Conservation (phyloP, 2,797 vertebrate genomes). For the Lagorchestes hirsutus region DNA sequence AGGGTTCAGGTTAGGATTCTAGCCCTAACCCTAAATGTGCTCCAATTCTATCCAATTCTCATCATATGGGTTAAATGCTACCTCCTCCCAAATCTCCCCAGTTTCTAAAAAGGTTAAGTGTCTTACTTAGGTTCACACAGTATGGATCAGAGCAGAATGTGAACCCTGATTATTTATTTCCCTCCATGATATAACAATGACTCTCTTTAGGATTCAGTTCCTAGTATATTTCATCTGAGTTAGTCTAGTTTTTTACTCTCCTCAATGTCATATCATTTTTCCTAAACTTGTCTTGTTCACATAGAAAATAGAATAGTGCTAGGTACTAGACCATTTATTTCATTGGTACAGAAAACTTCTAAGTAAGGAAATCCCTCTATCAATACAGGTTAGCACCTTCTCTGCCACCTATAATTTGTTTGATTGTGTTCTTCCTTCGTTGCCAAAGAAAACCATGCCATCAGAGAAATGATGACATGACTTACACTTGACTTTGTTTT, state of each 20-base stretch:
- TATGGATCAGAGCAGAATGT: background rate
- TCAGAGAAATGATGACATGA: too few species aligned
- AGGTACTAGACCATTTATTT: background rate
- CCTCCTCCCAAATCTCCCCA: background rate
- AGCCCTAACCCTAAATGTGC: too few species aligned
- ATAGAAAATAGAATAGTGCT: background rate
- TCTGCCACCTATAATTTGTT: background rate
- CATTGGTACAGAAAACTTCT: background rate
- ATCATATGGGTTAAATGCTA: background rate
- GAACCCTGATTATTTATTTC: background rate
- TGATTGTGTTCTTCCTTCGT: too few species aligned
- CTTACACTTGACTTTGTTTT: too few species aligned
- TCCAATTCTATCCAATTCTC: too few species aligned
- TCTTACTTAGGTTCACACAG: background rate
- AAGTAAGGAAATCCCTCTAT: background rate
- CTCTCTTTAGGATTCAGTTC: background rate
- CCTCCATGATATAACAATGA: background rate
- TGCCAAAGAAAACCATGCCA: too few species aligned
- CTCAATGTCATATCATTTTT: background rate
- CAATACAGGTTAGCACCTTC: background rate
- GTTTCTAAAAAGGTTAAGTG: background rate
- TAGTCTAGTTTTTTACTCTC: background rate
- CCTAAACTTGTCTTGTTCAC: background rate
- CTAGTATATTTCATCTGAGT: background rate
- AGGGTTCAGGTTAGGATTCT: too few species aligned